Percentiles rank a stretch among this genome's conserved stretches.
These are phyloP conservation scores for Rhabditoides inermis DNA, from an alignment of 2,888 invertebrate species.

Conservation along the genomic window DNA sequence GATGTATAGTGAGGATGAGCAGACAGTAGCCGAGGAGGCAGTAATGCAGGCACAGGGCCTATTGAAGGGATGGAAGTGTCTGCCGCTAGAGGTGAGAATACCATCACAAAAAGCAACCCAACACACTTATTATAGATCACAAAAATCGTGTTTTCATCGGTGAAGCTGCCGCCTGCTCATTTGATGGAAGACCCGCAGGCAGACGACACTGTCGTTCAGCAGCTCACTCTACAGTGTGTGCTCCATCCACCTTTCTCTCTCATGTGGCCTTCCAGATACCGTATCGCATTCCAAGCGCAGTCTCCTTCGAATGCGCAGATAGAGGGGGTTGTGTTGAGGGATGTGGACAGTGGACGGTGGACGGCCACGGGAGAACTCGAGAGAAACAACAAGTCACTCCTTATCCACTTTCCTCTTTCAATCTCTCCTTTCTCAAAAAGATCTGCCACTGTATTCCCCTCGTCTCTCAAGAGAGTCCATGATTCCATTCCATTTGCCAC, in stretches of 20 bases:
- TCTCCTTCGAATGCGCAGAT: constrained; percentile 24
- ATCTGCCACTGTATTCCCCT: no score
- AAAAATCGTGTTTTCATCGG: constrained; percentile 9
- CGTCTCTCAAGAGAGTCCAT: no score
- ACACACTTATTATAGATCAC: constrained; percentile 7
- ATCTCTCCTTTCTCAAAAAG: no score
- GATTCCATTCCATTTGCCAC: no score
- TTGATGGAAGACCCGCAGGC: constrained; percentile 16
- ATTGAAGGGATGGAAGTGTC: no score
- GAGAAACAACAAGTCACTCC: constrained; percentile 27
- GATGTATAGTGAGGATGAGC: background rate
- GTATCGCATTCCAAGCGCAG: constrained; percentile 19
- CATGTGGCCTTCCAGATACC: constrained; percentile 16
- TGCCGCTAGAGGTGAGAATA: no score
- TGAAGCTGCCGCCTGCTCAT: constrained; percentile 13
- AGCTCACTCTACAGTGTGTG: constrained; percentile 10
- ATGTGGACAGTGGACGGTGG: constrained; percentile 21
- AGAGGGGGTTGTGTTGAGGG: constrained; percentile 21
- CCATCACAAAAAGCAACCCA: no score
- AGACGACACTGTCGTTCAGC: constrained; percentile 10
- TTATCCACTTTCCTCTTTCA: no score
- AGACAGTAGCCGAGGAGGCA: no score
- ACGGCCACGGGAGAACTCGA: constrained; percentile 29
- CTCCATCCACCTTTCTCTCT: no score
- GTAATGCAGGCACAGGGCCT: no score